Conservation (phyloP, 37 sponge, comb jelly and placozoan genomes). For the Chondrilla cf. caribensis region DNA sequence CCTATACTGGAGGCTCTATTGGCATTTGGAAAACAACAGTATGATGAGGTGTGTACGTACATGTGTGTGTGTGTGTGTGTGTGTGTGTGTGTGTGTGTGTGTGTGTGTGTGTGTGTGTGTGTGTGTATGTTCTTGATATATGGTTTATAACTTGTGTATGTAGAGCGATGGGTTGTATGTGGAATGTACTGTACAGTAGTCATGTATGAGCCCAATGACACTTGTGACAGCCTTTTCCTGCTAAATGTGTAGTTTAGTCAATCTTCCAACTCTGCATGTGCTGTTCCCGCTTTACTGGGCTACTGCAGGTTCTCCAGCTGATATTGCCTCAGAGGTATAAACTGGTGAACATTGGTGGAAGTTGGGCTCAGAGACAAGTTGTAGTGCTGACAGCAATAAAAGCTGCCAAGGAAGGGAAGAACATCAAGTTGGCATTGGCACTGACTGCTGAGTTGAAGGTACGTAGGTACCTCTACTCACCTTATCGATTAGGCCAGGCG, state of each 20-base stretch:
- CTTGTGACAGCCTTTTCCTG: background rate
- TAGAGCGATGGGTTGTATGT: too few relatives aligned
- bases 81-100: background rate
- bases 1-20: conserved; percentile 78
- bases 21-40: conserved; percentile 73
- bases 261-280: background rate
- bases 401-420: conserved; percentile 70
- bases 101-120: background rate
- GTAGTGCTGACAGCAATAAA: conserved; percentile 66
- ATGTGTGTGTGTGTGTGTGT: background rate
- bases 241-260: background rate
- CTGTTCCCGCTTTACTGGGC: background rate
- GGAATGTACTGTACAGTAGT: too few relatives aligned
- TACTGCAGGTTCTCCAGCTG: conserved; percentile 57
- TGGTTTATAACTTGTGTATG: background rate
- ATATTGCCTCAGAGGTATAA: conserved; percentile 67
- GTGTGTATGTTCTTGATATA: too few relatives aligned
- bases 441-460: conserved; percentile 70
- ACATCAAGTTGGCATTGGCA: conserved; percentile 41
- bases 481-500: too few relatives aligned
- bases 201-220: background rate
- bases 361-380: conserved; percentile 88
- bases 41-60: conserved; percentile 58
- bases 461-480: too few relatives aligned
- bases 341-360: conserved; percentile 58